Base-by-base conservation (phyloP, 2,888 invertebrate genomes). In the Galeruca laticollis region DNA sequence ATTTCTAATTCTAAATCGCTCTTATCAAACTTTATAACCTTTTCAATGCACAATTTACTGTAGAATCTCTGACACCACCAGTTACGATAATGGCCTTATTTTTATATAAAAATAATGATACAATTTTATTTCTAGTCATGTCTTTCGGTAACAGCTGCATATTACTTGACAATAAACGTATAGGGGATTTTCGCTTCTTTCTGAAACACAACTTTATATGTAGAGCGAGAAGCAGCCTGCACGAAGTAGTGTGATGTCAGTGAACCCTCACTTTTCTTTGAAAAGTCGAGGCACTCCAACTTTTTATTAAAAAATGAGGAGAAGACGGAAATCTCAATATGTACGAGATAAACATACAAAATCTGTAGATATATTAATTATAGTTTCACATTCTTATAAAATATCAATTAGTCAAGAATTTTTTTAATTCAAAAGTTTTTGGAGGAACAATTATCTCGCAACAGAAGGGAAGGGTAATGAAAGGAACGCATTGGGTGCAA, bases 101-200 rank as follows among this genome's bases (percentile, higher is more conserved):
- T 61, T 49, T 68, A 63, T 70, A 57, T 66, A 68, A 67, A 64
- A 63, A 64, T 67, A 59, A 66, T 66, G 35, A 56, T 47, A 67
- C 54, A 31, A 60, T 70, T 70, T 68, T 61, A 67, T 68, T 70
- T 70, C 70, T 49, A 63, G 70, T 70, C 70, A 70, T 67, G 70
- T 70, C 67, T 63, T 68, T 63, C 56, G 70, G 67, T 60, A 70
- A 67, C 70, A 70, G 70, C 67, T 70, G 70, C 63, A 70, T 67
- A 63, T 63, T 63, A 67, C 60, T 68, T 67, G 67, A 70, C 63
- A 65, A 69, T 59, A 69, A 64, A 59, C 54, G 69, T 60, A 69
- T 60, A 54, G 60, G 47, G 65, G 69, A 69, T 54, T 69, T 60
- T 65, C 64, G 57, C 35, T 31, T 15, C 33, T 57, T 57, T 65